Base-by-base conservation (phyloP, 2,113 vertebrate genomes). In the Catharus bicknelli region DNA sequence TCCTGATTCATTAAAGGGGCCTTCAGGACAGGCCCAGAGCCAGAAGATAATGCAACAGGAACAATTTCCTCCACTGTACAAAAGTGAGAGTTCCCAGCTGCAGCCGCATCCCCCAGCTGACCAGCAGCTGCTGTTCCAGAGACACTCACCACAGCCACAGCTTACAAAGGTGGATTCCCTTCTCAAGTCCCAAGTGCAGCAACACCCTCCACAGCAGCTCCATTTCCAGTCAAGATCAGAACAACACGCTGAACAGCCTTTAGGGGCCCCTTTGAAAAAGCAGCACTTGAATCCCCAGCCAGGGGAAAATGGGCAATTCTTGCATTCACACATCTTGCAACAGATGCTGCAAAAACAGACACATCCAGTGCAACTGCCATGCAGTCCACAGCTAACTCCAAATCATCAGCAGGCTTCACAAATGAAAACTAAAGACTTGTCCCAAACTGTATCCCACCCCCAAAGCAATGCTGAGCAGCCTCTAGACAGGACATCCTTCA, bases 281-380 rank as follows among this genome's bases (percentile, higher is more conserved):
- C 96, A 98, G 96, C 98, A 98, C 97, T 98, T 98, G 97, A 96
- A 96, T 85, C 95, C 96, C 73, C 97, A 97, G 89, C 82, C 97
- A 50, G 96, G 96, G 68, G 98, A 98, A 83, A 95, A 97, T 0
- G 97, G 98, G 85, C 98, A 97, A 20, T 97, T 98, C 94, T 72
- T 97, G 76, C 97, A 97, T 59, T 97, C 98, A 48, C 97, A 97
- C 48, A 97, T 98, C 93, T 93, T 97, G 67, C 98, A 98, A 77
- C 95, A 93, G 57, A 97, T 98, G 92, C 97, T 98, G 45, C 98
- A 97, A 15, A 96, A 98, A 30, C 97, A 98, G 88, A 93, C 97
- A 7, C 97, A 97, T 73, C 96, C 97, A 78, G 96, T 96, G 61
- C 98, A 97, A 29, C 92, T 97, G 51, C 89, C 96, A 10, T 96